Evolutionary conservation across 37 sponge, comb jelly and placozoan genomes (phyloP), one percentile per base, ranked within the genome.

Genomic region (Trichoplax adhaerens): DNA sequence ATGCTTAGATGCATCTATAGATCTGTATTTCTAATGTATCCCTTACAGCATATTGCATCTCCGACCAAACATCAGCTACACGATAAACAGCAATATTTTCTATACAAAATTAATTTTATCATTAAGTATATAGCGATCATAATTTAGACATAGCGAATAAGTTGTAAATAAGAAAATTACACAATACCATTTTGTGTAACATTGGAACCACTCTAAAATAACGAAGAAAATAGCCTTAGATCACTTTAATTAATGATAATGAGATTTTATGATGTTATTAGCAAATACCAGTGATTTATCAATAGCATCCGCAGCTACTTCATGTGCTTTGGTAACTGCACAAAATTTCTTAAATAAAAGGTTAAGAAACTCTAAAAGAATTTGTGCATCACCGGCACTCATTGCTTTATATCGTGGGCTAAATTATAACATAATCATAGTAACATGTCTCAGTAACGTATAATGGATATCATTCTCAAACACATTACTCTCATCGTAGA

Each of bases 321-420:
- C 56, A 65, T 95, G 97, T 3, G 97, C 88, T n/a, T 58, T 58
- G 54, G 88, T 91, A 0, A 95, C 85, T 62, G 85, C 76, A 7
- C 79, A 56, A 68, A 87, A 95, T 68, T 83, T 81, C 63, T 80
- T 75, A 60, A 95, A 95, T 48, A 81, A 82, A 55, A 76, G 79
- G 56, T 81, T 70, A 55, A 95, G 78, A 46, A 95, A 72, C 74
- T 81, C 79, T 2, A 64, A 74, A 62, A 95, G 78, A 6, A 88
- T 77, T 55, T 75, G 75, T 29, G 29, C 12, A 10, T 60, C 10
- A 60, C 62, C 12, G 12, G 12, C 12, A 60, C 62, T 60, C 12
- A 12, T 60, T 60, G 12, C 12, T 12, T 60, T 12, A 60, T 60
- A 12, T 60, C 29, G 12, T 8, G 48, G 29, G 52, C 10, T 67